Evolutionary conservation across 1,140 invertebrate species (phyloP).

Genomic region (Anoplolepis gracilipes): DNA sequence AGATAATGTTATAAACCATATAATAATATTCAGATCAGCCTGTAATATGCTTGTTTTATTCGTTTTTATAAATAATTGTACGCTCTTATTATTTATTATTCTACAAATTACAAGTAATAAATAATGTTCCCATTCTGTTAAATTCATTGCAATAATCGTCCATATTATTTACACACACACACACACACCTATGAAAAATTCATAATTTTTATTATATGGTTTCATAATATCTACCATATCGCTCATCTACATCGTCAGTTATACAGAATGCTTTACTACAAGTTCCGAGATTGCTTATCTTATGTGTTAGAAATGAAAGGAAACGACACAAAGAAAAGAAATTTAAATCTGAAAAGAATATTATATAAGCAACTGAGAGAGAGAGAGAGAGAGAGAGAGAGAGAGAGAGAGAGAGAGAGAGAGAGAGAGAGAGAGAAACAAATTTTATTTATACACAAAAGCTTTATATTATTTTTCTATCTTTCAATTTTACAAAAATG

Average conservation of each 20-base stretch:
- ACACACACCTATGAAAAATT: neutral
- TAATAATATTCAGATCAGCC: conserved; percentile 15
- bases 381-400: too few species aligned
- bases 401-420: too few species aligned
- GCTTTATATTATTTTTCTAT: neutral
- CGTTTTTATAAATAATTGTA: neutral
- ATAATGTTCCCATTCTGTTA: neutral
- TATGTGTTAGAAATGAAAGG: neutral
- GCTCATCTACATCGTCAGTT: neutral
- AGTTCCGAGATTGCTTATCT: neutral
- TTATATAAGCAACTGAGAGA: neutral
- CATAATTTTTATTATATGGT: neutral
- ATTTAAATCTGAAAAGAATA: neutral
- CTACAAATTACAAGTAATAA: neutral
- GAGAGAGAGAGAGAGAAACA: too few species aligned
- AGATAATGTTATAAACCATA: too few species aligned
- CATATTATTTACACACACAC: neutral
- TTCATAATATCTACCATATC: neutral
- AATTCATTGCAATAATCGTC: neutral
- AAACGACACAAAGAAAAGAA: neutral
- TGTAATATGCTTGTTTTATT: neutral
- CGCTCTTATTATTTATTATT: neutral
- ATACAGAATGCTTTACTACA: neutral
- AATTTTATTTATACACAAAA: neutral
- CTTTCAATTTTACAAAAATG: neutral